These are phyloP conservation scores for Erebia ligea DNA, from an alignment of 2,888 invertebrate species.

Conservation along the genomic window DNA sequence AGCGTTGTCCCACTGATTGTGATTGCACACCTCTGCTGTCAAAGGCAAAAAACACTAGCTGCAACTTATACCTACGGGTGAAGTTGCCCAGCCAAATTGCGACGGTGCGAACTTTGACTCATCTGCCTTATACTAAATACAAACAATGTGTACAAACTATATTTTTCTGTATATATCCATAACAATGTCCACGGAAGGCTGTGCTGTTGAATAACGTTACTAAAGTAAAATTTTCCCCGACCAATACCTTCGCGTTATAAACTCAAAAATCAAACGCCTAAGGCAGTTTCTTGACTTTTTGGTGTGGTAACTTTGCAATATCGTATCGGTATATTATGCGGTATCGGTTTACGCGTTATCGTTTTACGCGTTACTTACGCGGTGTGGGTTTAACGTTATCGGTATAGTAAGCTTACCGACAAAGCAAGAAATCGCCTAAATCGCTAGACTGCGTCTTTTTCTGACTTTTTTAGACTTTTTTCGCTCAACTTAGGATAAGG, in stretches of 20 bases:
- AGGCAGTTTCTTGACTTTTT: background rate
- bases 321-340: background rate
- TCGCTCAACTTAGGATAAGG: slow-evolving; percentile 66
- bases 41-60: background rate
- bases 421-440: background rate
- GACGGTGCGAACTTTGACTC: background rate
- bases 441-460: slow-evolving; percentile 21
- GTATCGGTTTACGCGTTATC: background rate
- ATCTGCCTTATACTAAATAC: background rate
- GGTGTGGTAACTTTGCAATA: background rate
- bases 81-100: background rate
- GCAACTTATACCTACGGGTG: background rate
- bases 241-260: slow-evolving; percentile 23
- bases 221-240: slow-evolving; percentile 42
- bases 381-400: background rate
- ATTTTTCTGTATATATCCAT: slow-evolving; percentile 21
- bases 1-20: too few relatives aligned
- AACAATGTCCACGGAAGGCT: slow-evolving; percentile 49
- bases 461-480: slow-evolving; percentile 53
- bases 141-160: slow-evolving; percentile 14
- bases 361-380: background rate
- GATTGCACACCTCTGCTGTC: background rate
- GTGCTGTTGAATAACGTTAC: slow-evolving; percentile 46
- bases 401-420: background rate
- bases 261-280: slow-evolving; percentile 1